Conservation (phyloP, 1,140 invertebrate species). For the Sesamia nonagrioides region DNA sequence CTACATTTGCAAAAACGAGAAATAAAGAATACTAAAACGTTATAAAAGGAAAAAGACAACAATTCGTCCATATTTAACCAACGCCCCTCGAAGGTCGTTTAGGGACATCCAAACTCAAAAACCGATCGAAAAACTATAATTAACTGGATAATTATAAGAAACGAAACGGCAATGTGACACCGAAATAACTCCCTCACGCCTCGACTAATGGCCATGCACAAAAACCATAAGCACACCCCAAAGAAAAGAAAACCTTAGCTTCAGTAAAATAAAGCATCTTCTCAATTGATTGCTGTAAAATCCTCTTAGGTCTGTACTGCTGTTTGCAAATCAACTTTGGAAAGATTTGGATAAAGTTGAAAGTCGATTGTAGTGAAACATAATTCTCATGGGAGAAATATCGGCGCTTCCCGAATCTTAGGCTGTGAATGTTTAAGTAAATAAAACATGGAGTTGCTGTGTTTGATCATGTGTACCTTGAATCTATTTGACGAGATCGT, state of each 20-base stretch:
- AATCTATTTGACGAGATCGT: neutral
- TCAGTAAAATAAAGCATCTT: neutral
- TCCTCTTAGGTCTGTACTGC: neutral
- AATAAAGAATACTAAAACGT: neutral
- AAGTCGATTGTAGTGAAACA: neutral
- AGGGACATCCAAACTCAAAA: neutral
- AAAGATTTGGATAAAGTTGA: neutral
- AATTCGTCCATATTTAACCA: conserved; percentile 3
- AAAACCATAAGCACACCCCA: conserved; percentile 14
- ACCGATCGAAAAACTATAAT: conserved; percentile 45
- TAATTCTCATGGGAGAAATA: conserved; percentile 41
- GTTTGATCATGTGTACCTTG: conserved; percentile 37
- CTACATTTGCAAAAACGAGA: neutral
- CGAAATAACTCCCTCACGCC: conserved; percentile 36
- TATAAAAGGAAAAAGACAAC: neutral
- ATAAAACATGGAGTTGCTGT: conserved; percentile 30
- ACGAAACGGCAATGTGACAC: conserved; percentile 44
- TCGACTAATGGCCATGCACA: conserved; percentile 42
- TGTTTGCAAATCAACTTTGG: neutral
- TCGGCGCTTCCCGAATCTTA: conserved; percentile 37
- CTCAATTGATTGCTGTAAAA: neutral
- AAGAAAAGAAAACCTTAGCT: conserved; percentile 1
- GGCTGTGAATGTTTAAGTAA: conserved; percentile 27
- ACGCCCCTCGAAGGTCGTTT: conserved; percentile 10
- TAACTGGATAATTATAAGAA: conserved; percentile 43